Conservation (phyloP, 2,113 vertebrate species). For the Chamaetylas fuelleborni region DNA sequence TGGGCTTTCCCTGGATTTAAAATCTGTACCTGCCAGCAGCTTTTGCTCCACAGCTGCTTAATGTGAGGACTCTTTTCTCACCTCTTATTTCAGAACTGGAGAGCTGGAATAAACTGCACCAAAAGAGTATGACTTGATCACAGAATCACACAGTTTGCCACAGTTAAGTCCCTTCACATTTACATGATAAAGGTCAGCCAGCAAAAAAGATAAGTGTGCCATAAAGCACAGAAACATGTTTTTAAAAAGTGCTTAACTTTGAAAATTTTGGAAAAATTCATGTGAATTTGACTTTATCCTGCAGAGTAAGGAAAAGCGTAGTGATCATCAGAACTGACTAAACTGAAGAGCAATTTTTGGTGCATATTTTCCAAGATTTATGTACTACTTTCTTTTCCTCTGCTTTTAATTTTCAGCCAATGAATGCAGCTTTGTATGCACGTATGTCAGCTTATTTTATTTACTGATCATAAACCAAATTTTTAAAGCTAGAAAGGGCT, state of each 20-base stretch:
- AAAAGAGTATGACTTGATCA: not conserved
- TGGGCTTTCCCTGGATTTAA: not conserved
- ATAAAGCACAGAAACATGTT: not conserved
- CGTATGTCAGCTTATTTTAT: not conserved
- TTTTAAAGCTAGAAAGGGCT: not conserved
- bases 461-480: not conserved
- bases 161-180: conserved; percentile 44
- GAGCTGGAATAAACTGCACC: not conserved
- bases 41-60: not conserved
- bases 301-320: not conserved
- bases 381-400: not conserved
- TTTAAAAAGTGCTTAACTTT: not conserved
- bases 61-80: not conserved
- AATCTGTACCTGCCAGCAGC: not conserved
- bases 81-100: not conserved
- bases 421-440: not conserved
- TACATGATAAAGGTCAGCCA: conserved; percentile 47
- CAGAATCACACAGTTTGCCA: not conserved
- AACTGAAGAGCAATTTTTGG: not conserved
- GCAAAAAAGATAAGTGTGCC: not conserved
- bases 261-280: not conserved
- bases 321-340: not conserved
- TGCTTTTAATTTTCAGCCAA: not conserved
- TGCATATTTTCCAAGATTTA: not conserved
- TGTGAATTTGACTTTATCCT: not conserved